These are phyloP conservation scores for Molossus alvarezi DNA, from an alignment of 2,797 vertebrate genomes.

Conservation along the genomic window DNA sequence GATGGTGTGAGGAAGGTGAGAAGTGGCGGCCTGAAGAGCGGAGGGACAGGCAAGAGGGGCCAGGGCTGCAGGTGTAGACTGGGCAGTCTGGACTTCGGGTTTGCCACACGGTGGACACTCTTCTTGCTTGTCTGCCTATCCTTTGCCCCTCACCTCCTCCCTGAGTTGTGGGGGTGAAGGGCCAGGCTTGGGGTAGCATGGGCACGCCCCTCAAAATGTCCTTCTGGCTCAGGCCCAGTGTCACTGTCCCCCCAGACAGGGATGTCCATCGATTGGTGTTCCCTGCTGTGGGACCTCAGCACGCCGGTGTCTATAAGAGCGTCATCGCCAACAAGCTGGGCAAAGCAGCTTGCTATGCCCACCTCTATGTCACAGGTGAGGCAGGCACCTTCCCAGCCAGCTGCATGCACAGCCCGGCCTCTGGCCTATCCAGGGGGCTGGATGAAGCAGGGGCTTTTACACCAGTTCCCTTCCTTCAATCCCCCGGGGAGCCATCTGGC, in stretches of 20 bases:
- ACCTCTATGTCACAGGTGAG: conserved; percentile 98
- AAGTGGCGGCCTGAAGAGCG: neutral
- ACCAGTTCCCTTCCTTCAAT: neutral
- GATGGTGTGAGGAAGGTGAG: neutral
- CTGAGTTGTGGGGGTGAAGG: neutral
- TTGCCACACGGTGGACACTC: rapidly evolving
- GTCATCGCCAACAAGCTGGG: conserved; percentile 99
- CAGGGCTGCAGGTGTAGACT: neutral
- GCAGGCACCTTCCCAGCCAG: neutral
- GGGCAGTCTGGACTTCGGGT: neutral
- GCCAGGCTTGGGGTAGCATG: neutral
- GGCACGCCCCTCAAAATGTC: neutral
- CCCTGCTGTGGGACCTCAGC: conserved; percentile 93
- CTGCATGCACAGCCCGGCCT: neutral
- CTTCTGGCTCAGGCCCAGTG: neutral
- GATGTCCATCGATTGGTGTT: conserved; percentile 97
- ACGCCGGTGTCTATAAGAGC: conserved; percentile 98
- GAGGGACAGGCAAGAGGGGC: neutral
- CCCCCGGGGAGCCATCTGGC: neutral
- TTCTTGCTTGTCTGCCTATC: neutral
- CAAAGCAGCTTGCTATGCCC: conserved; percentile 98
- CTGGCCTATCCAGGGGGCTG: neutral
- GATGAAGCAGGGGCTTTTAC: neutral
- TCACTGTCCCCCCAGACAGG: conserved; percentile 91
- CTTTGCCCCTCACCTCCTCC: neutral